Base-by-base conservation (phyloP, 2,113 vertebrate species). In the Hucho hucho region DNA sequence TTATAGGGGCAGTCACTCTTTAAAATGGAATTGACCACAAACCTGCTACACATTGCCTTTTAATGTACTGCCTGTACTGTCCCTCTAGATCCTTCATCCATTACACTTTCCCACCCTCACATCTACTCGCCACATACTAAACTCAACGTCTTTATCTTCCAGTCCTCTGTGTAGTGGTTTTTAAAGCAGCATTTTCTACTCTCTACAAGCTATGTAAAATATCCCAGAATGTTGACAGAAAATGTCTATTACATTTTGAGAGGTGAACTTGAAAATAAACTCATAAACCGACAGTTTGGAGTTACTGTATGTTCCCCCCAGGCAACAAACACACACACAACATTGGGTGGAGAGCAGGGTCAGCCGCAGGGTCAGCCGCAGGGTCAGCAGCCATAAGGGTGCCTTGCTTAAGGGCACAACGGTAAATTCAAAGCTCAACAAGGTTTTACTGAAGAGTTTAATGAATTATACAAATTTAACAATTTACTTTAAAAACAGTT, bases 101-200 rank as follows among this genome's bases (percentile, higher is more conserved):
- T 53, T 53, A 53, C 47, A 53, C 49, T 22, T 14, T n/a, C 37
- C 37, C 9, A 46, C 71, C 29, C 32, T 65, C 80, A 80, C 80
- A 78, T 47, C 63, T 64, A 66, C n/a, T 18, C 63, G 72, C 72
- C 72, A 78, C 79, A 69, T 64, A 11, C 29, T 43, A 43, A 43
- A 11, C 14, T 79, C 64, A 18, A 49, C 72, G n/a, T 78, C 75
- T 32, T 75, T 47, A 75, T 32, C 64, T 66, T 22, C 46, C 74
- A 70, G 37, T 43, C 72, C 77, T 75, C 75, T 83, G 49, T 83
- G 86, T 64, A 58, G 82, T 86, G 87, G 77, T 84, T 90, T 89
- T 85, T 79, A 84, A 86, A 81, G 83, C 79, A 86, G 87, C 83
- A 82, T 92, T 91, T 92, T 91, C 76, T 91, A 91, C 81, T 91